Evolutionary conservation across 2,113 vertebrate species (phyloP), one percentile per base, ranked within the genome.

Genomic region (Sebastes fasciatus): DNA sequence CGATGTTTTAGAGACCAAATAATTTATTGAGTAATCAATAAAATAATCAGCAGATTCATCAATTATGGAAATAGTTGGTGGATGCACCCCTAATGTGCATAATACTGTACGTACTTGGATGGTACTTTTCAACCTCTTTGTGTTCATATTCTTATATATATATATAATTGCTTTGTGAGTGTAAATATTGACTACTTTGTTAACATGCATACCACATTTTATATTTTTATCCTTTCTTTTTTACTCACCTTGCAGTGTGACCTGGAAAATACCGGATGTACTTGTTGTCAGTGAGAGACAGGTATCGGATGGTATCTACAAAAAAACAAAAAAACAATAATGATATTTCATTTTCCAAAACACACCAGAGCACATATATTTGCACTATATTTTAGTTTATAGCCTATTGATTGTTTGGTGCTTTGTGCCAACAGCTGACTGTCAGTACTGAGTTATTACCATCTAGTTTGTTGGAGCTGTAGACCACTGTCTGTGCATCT

Each of bases 381-480:
- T 12, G 17, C 10, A 60, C 5, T 13, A 1, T 34, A 6, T 21
- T 40, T 11, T 2, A 13, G 67, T 13, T 19, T 7, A 40, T 26
- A 26, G 26, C 26, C 26, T 26, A 51, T 5, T 17, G 67, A 54
- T 7, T 55, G 19, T 45, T 46, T 51, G 10, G 19, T 19, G 45
- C 6, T 54, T 43, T 49, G 40, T 52, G 42, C 12, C 40, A 61
- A 8, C 19, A 48, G 26, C 64, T 64, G 12, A 23, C 4, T 51
- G 48, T 45, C 8, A 3, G 6, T 11, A 6, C 8, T 46, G 9
- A 34, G 49, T 74, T 19, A 26, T 80, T 95, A 99, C 98, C 98
- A 74, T 99, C 98, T 82, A 98, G 97, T 94, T 99, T 99, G 94
- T 99, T 99, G 86, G 97, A 99, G 91, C 97, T 99, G 96, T 99